Percentiles rank a stretch among this genome's conserved stretches.
These are phyloP conservation scores for Caranx ignobilis DNA, from an alignment of 2,113 vertebrate genomes.

Conservation along the genomic window DNA sequence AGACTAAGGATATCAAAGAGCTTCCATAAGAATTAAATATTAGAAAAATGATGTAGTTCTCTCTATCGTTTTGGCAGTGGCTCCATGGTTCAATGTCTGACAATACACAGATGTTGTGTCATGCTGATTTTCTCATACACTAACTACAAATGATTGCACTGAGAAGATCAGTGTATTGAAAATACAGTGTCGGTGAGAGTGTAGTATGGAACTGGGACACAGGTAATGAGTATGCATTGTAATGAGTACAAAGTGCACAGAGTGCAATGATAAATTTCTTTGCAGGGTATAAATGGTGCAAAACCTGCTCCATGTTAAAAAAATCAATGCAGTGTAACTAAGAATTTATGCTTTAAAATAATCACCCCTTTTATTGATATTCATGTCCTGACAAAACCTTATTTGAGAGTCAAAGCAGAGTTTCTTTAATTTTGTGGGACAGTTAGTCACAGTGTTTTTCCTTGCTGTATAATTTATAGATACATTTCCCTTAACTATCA, in stretches of 20 bases:
- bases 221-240: conserved; percentile 3
- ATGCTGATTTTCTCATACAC: neutral
- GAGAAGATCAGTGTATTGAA: neutral
- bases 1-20: neutral
- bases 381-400: neutral
- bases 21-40: neutral
- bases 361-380: neutral
- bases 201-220: neutral
- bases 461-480: neutral
- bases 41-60: neutral
- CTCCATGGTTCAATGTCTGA: neutral
- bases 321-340: neutral
- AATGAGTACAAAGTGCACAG: conserved; percentile 5
- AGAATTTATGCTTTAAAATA: neutral
- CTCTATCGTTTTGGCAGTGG: neutral
- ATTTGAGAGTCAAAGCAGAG: neutral
- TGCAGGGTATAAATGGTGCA: neutral
- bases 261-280: neutral
- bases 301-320: neutral
- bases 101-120: neutral
- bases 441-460: neutral
- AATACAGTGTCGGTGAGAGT: neutral
- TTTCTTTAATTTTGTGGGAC: neutral
- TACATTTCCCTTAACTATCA: neutral
- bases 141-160: neutral